A percentile compares a stretch with the other conserved stretches of the same genome.
These are phyloP conservation scores for Calidris pugnax DNA, from an alignment of 2,113 vertebrate species.

Conservation along the genomic window DNA sequence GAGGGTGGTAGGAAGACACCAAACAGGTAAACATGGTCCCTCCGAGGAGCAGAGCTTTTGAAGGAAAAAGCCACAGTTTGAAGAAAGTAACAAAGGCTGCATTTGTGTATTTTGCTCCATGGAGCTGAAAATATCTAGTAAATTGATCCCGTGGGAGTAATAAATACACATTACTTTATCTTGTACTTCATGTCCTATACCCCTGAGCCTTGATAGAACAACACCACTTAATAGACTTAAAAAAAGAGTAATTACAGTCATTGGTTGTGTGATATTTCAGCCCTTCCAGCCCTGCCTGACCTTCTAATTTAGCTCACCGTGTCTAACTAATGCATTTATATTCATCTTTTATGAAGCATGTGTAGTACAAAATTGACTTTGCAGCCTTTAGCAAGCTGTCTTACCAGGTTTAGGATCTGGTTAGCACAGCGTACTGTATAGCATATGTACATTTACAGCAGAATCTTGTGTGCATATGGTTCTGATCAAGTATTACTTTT, in stretches of 20 bases:
- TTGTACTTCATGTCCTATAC: constrained; percentile 87
- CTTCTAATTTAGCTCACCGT: constrained; percentile 85
- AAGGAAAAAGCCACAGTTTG: constrained; percentile 71
- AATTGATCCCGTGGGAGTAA: constrained; percentile 89
- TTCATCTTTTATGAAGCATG: constrained; percentile 86
- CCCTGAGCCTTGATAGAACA: constrained; percentile 85
- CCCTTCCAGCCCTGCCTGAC: constrained; percentile 86
- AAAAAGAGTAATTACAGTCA: constrained; percentile 90
- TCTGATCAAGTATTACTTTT: constrained; percentile 46
- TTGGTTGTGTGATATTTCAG: constrained; percentile 85
- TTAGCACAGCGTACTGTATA: constrained; percentile 17
- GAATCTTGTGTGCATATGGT: not conserved
- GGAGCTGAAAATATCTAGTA: constrained; percentile 85
- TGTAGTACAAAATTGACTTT: constrained; percentile 76
- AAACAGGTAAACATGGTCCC: not conserved
- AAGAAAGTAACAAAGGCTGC: constrained; percentile 79
- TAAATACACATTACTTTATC: constrained; percentile 89
- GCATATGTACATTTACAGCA: not conserved
- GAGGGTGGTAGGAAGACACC: not conserved
- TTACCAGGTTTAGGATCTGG: constrained; percentile 67
- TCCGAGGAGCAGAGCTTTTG: constrained; percentile 42
- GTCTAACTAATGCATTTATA: constrained; percentile 85
- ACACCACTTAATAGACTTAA: constrained; percentile 89
- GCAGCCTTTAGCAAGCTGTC: constrained; percentile 73
- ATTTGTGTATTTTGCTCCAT: constrained; percentile 83